Evolutionary conservation across 2,113 vertebrate genomes (phyloP).

Genomic region (Athene noctua): DNA sequence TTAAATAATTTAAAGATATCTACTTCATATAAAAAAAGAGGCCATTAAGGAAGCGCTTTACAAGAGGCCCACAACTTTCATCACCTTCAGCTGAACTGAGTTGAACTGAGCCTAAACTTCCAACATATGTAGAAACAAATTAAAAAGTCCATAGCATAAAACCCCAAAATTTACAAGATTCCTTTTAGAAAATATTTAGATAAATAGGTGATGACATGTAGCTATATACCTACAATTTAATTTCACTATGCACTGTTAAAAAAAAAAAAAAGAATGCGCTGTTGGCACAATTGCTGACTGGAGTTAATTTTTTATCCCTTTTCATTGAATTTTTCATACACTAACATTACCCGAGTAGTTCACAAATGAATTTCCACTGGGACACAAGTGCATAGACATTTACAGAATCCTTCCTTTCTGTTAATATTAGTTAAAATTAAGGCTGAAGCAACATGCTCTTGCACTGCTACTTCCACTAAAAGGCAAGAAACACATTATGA

Average conservation of each 20-base stretch:
- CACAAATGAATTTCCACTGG: neutral
- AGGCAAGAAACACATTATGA: neutral
- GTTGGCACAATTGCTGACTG: neutral
- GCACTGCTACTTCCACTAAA: neutral
- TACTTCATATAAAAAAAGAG: neutral
- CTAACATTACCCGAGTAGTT: neutral
- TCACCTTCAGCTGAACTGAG: slow-evolving; percentile 7
- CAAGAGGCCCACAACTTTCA: neutral
- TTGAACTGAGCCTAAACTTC: neutral
- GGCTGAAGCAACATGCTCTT: neutral
- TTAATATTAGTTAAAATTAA: neutral
- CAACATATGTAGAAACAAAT: neutral
- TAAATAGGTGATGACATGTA: neutral
- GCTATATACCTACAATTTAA: neutral
- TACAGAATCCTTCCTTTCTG: neutral
- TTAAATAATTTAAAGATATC: slow-evolving; percentile 45
- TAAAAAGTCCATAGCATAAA: neutral
- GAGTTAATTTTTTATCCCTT: neutral
- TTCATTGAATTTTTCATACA: neutral
- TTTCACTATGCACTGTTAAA: neutral
- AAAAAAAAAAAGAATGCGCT: neutral
- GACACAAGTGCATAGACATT: neutral
- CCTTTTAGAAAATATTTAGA: neutral
- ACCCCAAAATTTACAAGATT: neutral
- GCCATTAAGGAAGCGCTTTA: neutral